Evolutionary conservation across 2,113 vertebrate species (phyloP).

Genomic region (Picathartes gymnocephalus): DNA sequence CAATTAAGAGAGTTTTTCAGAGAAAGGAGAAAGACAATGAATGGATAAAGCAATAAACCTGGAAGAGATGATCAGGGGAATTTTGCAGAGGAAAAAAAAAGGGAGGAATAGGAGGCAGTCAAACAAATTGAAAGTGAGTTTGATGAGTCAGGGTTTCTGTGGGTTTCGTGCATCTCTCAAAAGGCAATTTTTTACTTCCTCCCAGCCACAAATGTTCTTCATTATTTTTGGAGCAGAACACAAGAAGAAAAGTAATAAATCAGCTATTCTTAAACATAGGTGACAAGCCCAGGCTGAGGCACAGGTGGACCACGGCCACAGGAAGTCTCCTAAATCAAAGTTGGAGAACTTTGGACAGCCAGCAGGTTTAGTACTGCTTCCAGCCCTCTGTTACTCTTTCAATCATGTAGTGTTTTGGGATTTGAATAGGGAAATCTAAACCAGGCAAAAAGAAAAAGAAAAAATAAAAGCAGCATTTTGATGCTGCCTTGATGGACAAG

Average conservation of each 20-base stretch:
- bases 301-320: neutral
- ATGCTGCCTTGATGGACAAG: neutral
- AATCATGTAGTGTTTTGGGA: rapidly evolving
- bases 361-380: neutral
- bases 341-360: neutral
- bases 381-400: neutral
- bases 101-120: neutral
- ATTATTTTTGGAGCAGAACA: neutral
- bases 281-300: neutral
- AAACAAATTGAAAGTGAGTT: conserved; percentile 11
- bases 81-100: neutral
- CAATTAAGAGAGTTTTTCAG: neutral
- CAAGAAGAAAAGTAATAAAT: conserved; percentile 21
- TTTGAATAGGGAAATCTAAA: neutral
- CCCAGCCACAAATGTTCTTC: neutral
- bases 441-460: neutral
- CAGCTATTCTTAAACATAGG: neutral
- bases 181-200: conserved; percentile 11
- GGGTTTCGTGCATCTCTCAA: conserved; percentile 5
- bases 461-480: neutral
- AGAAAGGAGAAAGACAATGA: neutral
- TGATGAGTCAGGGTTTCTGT: conserved; percentile 46
- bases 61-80: neutral
- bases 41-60: neutral
- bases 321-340: neutral